phyloP scores from a whole-genome alignment of 2,888 invertebrate species.

The Pseudanteris insignis region DNA sequence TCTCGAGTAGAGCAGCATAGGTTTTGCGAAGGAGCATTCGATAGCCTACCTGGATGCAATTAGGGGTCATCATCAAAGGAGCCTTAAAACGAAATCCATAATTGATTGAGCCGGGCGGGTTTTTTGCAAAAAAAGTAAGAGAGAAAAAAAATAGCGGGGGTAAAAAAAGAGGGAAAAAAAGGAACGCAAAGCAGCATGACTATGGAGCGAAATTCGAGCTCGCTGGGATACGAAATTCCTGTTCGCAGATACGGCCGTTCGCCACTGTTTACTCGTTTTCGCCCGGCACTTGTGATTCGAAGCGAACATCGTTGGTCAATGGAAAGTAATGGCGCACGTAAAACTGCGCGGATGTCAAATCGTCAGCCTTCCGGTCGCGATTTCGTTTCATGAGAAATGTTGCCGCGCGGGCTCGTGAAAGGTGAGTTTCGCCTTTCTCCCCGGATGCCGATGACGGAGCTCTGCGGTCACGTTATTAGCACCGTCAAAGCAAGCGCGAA shows the following conservation, averaged over 20 bases:
- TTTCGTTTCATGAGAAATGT: slow-evolving; percentile 44
- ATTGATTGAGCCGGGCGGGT: slow-evolving; percentile 29
- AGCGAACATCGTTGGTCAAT: slow-evolving; percentile 25
- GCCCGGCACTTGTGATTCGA: slow-evolving; percentile 11
- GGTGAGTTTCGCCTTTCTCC: slow-evolving; percentile 59
- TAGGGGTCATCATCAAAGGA: slow-evolving; percentile 33
- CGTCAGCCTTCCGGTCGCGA: slow-evolving; percentile 41
- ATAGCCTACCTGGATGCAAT: slow-evolving; percentile 34
- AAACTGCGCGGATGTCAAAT: slow-evolving; percentile 24
- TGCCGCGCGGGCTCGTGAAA: slow-evolving; percentile 29
- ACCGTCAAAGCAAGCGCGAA: slow-evolving; percentile 25
- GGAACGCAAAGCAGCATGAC: slow-evolving; percentile 5
- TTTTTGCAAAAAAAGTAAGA: slow-evolving; percentile 21
- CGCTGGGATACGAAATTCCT: slow-evolving; percentile 25
- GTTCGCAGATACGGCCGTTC: too few species aligned
- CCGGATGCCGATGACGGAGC: slow-evolving; percentile 50
- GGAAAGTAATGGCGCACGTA: slow-evolving; percentile 39
- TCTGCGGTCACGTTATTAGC: slow-evolving; percentile 36
- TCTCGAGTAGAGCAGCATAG: slow-evolving; percentile 9
- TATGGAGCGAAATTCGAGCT: slow-evolving; percentile 8
- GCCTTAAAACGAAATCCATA: slow-evolving; percentile 33
- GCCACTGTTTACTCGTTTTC: too few species aligned
- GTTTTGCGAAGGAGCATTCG: slow-evolving; percentile 17
- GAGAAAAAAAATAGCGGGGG: too few species aligned
- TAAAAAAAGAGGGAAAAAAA: too few species aligned